Evolutionary conservation across 2,113 vertebrate genomes (phyloP).

Genomic region (Anoplopoma fimbria): DNA sequence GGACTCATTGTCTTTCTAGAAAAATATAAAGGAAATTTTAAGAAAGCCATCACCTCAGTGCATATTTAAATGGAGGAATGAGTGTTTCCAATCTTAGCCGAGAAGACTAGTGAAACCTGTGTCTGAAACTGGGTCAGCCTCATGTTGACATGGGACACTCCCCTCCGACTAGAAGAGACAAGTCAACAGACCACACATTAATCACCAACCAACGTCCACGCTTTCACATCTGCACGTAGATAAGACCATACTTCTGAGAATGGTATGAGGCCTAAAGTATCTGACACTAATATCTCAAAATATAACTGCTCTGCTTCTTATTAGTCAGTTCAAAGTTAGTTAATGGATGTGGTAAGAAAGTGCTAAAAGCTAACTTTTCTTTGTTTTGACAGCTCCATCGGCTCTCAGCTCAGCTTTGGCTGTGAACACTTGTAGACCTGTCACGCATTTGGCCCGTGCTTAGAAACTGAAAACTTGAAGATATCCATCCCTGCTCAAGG

Average conservation of each 20-base stretch:
- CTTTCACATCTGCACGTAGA: constrained; percentile 28
- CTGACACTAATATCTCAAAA: constrained; percentile 2
- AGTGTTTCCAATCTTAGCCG: neutral
- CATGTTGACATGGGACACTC: constrained; percentile 27
- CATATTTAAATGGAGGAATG: neutral
- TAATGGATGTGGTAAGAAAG: constrained; percentile 31
- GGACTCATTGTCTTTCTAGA: neutral
- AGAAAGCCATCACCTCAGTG: neutral
- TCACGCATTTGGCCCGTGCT: constrained; percentile 36
- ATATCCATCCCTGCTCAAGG: constrained; percentile 27
- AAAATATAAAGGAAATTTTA: neutral
- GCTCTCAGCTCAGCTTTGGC: constrained; percentile 39
- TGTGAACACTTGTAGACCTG: constrained; percentile 32
- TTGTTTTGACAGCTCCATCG: constrained; percentile 57
- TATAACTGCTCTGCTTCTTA: neutral
- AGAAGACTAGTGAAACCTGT: neutral
- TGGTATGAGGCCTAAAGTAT: neutral
- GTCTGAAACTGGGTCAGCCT: constrained; percentile 35
- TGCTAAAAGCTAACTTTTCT: constrained; percentile 17
- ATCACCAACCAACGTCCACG: constrained; percentile 13
- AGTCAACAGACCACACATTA: constrained; percentile 38
- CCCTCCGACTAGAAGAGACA: constrained; percentile 28
- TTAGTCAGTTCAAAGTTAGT: constrained; percentile 17
- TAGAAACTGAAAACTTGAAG: constrained; percentile 33
- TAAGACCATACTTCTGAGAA: neutral